phyloP scores from a whole-genome alignment of 2,113 vertebrate genomes.

The Anthoscopus minutus region DNA sequence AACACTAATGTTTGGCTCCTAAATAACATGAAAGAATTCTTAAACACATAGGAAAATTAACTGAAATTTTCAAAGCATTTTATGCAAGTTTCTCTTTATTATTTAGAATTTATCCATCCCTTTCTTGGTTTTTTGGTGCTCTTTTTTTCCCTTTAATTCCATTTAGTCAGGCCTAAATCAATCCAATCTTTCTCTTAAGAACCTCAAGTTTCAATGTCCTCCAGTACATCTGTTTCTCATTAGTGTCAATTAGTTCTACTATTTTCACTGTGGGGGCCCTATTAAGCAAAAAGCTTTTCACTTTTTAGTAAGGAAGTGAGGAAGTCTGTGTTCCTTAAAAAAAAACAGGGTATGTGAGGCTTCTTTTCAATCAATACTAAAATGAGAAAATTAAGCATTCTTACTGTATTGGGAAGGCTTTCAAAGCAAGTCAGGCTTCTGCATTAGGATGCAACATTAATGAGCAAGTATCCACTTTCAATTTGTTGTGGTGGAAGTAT shows the following conservation, averaged over 20 bases:
- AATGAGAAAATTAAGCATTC: background rate
- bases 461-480: background rate
- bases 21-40: background rate
- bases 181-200: conserved; percentile 2
- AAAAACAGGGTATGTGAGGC: background rate
- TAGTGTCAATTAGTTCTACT: conserved; percentile 20
- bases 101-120: background rate
- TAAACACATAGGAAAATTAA: background rate
- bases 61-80: background rate
- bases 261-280: conserved; percentile 11
- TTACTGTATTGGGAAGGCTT: background rate
- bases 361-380: background rate
- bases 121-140: background rate
- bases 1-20: background rate
- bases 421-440: background rate
- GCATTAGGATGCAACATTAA: background rate
- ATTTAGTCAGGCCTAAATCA: background rate
- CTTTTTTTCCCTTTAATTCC: background rate
- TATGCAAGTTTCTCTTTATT: background rate
- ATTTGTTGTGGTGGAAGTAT: background rate
- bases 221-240: conserved; percentile 35
- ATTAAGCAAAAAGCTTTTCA: conserved; percentile 39
- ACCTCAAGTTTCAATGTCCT: background rate
- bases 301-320: conserved; percentile 1
- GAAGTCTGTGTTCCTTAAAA: background rate